These are phyloP conservation scores for Notothenia coriiceps DNA, from an alignment of 2,113 vertebrate species.

Conservation along the genomic window DNA sequence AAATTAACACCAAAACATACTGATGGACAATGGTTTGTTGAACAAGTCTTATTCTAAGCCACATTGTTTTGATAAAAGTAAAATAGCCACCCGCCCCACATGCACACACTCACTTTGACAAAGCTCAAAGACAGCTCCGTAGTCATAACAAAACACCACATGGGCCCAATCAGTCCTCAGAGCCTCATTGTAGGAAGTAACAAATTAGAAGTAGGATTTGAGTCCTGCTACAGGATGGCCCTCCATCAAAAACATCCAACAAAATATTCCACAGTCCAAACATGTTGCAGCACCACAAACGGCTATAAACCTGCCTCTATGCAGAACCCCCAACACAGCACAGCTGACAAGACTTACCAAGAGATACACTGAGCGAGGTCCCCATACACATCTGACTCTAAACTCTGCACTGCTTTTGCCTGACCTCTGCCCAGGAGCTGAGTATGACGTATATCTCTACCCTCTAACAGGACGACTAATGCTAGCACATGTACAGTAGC, in stretches of 20 bases:
- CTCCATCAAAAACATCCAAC: constrained; percentile 27
- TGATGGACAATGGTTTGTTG: background rate
- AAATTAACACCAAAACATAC: background rate
- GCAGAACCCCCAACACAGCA: background rate
- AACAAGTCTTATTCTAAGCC: background rate
- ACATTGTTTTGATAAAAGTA: background rate
- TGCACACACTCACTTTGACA: background rate
- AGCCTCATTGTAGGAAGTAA: constrained; percentile 60
- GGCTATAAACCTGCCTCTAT: background rate
- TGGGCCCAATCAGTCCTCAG: constrained; percentile 21
- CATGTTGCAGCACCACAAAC: constrained; percentile 1
- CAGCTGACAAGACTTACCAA: constrained; percentile 31
- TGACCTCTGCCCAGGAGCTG: constrained; percentile 60
- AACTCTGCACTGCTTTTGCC: constrained; percentile 20
- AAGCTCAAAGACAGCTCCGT: constrained; percentile 23
- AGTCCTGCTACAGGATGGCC: constrained; percentile 7
- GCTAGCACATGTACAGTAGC: constrained; percentile 45
- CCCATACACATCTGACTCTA: constrained; percentile 35
- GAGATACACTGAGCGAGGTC: constrained; percentile 18
- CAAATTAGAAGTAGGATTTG: constrained; percentile 56
- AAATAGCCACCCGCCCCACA: background rate
- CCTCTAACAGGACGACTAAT: constrained; percentile 43
- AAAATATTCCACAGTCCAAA: constrained; percentile 21
- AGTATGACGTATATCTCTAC: constrained; percentile 31
- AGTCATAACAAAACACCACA: constrained; percentile 36